Evolutionary conservation across 2,888 invertebrate species (phyloP).

Genomic region (Cataglyphis albicans): DNA sequence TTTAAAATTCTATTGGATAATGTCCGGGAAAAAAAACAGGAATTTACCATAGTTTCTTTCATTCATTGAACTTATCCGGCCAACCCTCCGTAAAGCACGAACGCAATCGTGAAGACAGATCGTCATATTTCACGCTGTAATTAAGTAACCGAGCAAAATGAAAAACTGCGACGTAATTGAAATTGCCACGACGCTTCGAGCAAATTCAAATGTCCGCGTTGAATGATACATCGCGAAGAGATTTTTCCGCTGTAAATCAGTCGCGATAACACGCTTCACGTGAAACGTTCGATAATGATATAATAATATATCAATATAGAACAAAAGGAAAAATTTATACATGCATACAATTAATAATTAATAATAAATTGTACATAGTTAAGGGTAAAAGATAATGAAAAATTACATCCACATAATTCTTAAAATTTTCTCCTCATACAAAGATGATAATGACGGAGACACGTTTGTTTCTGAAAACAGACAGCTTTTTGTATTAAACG

Average conservation of each 20-base stretch:
- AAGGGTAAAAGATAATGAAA: not conserved
- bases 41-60: no score
- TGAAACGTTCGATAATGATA: not conserved
- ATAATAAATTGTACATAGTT: not conserved
- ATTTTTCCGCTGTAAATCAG: not conserved
- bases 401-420: not conserved
- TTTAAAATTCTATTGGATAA: no score
- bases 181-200: constrained; percentile 7
- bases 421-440: not conserved
- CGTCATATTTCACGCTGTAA: constrained; percentile 26
- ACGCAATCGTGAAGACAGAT: not conserved
- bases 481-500: constrained; percentile 8
- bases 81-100: constrained; percentile 14
- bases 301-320: not conserved
- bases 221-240: not conserved
- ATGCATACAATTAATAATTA: constrained; percentile 16
- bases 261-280: not conserved
- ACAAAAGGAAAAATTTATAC: not conserved
- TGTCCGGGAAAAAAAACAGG: no score
- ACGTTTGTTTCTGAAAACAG: constrained; percentile 13
- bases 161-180: constrained; percentile 33
- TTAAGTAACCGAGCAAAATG: constrained; percentile 21
- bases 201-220: constrained; percentile 3
- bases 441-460: not conserved
- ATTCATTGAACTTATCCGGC: no score